phyloP scores from a whole-genome alignment of 2,888 invertebrate species.

The Ctena decussata region DNA sequence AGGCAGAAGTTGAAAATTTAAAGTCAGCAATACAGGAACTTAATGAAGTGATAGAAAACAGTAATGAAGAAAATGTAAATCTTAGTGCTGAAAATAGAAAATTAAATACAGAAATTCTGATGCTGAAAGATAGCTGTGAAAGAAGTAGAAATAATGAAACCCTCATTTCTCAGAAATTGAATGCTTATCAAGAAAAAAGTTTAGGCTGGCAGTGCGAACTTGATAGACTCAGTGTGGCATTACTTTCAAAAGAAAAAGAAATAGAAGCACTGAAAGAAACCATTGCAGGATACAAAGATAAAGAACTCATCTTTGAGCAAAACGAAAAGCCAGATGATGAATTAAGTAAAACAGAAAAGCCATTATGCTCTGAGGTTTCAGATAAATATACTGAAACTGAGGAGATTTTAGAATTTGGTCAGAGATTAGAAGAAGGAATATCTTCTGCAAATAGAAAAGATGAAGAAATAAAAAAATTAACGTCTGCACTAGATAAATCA shows the following conservation, averaged over 20 bases:
- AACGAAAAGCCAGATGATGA: background rate
- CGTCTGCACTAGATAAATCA: background rate
- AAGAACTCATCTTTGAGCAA: background rate
- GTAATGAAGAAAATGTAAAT: constrained; percentile 13
- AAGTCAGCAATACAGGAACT: background rate
- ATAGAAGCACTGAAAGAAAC: background rate
- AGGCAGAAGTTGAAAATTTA: constrained; percentile 3
- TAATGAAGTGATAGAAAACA: background rate
- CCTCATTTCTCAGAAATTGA: background rate
- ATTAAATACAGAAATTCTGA: background rate
- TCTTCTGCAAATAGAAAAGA: no score
- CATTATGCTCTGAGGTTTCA: background rate
- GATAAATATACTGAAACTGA: background rate
- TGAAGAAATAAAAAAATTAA: background rate
- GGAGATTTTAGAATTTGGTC: background rate
- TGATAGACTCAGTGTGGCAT: background rate
- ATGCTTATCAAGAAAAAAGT: background rate
- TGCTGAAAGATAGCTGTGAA: background rate
- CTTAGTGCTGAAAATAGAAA: background rate
- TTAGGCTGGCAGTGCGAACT: background rate
- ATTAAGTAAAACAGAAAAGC: background rate
- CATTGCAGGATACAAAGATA: background rate
- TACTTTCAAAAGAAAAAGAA: background rate
- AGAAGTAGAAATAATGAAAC: background rate
- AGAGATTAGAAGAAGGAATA: no score